Evolutionary conservation across 92 coral and sea anemone species (phyloP), one percentile per base, ranked within the genome.

Genomic region (Heteractis magnifica): DNA sequence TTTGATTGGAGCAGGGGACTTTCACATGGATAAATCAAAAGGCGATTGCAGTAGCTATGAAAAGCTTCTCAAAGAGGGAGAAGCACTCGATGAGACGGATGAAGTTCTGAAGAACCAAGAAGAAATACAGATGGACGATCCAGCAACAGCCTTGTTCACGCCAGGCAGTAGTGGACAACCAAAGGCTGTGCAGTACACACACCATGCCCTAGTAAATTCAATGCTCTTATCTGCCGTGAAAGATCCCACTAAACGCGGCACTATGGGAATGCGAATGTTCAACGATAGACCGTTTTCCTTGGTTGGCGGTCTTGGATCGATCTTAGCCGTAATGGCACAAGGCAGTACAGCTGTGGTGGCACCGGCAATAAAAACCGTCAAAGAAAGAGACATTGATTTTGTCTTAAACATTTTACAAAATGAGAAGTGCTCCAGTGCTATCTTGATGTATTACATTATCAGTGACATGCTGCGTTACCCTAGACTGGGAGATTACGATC

Each of bases 151-250:
- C 6, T 5, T 18, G 23, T 6, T 64, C 8, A 64, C 71, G 23
- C 19, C 71, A 14, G 71, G 71, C 23, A 64, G 71, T 64, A 64
- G 60, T 23, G 84, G 84, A 5, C 20, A 10, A 44, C 84, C 84
- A 49, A 81, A 81, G 18, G 62, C 49, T 8, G 84, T 81, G 14
- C 84, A 81, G 59, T 14, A 41, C 14, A 81, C 84, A 68, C 41
- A 16, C 18, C 77, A 64, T 34, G n/a, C 80, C 21, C 55, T 77
- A 21, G 56, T 48, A 49, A 77, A 77, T 56, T 6, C 12, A 7
- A 19, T 53, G 10, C 1, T 10, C 41, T 77, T 44, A 44, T 44
- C 51, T 12, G 34, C 3, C 50, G 49, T 50, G 2, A 50, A 53
- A 53, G 56, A 53, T 53, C 56, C 56, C 56, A 53, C 56, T 53